Conservation (phyloP, 2,888 invertebrate species). For the Chrysolina oricalcia region DNA sequence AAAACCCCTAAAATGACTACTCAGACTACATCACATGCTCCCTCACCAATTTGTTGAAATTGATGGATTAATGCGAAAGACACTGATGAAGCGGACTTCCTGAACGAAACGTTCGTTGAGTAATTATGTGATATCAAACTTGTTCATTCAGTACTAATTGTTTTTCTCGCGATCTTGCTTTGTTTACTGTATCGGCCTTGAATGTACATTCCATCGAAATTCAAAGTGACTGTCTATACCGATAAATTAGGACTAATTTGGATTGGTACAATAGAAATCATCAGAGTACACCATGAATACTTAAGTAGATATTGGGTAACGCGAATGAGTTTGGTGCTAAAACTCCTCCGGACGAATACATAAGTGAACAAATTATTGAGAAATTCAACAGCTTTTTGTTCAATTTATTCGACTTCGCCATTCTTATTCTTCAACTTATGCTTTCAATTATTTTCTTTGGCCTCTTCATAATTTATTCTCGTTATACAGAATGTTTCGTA, state of each 20-base stretch:
- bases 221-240: background rate
- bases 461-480: no score
- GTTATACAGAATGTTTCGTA: no score
- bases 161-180: background rate
- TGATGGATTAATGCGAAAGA: no score
- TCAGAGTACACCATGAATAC: background rate
- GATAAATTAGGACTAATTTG: slow-evolving; percentile 19
- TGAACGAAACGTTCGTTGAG: no score
- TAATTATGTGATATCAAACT: no score
- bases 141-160: background rate
- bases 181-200: slow-evolving; percentile 7
- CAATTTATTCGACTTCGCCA: no score
- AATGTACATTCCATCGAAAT: slow-evolving; percentile 5
- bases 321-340: background rate
- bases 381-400: background rate
- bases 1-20: no score
- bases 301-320: background rate
- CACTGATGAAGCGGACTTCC: no score
- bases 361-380: background rate
- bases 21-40: no score
- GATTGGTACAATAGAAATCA: slow-evolving; percentile 12
- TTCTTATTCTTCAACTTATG: no score
- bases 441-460: no score
- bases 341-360: background rate
- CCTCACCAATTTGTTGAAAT: no score